Percentiles rank a stretch among this genome's conserved stretches.
Evolutionary conservation across 1,140 invertebrate genomes (phyloP).

Genomic region (Heliconius congener): DNA sequence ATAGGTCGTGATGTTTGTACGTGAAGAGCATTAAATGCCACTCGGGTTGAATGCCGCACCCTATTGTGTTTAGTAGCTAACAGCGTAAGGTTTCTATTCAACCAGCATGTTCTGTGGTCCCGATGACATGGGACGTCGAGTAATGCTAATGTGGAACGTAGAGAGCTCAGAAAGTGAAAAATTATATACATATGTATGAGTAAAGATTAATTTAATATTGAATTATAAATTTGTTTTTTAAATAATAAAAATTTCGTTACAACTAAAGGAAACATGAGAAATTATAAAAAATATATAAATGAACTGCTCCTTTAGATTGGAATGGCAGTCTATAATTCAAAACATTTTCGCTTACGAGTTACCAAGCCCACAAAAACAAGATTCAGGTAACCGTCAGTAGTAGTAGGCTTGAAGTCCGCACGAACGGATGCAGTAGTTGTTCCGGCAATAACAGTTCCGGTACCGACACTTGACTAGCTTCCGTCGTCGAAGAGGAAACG

Average conservation of each 20-base stretch:
- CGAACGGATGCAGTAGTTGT: constrained; percentile 70
- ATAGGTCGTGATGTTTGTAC: constrained; percentile 52
- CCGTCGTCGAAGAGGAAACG: constrained; percentile 66
- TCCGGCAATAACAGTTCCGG: constrained; percentile 76
- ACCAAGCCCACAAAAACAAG: constrained; percentile 18
- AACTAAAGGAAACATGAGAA: too few species aligned
- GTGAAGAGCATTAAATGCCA: constrained; percentile 46
- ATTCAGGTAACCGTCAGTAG: constrained; percentile 44
- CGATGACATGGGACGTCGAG: background rate
- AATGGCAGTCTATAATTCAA: background rate
- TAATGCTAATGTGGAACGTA: background rate
- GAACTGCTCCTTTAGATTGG: background rate
- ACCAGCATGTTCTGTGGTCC: background rate
- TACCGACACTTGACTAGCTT: constrained; percentile 69
- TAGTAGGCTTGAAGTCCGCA: constrained; percentile 70
- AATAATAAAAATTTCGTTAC: too few species aligned
- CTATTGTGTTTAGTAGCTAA: background rate
- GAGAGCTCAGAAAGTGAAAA: background rate
- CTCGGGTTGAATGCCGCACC: constrained; percentile 22
- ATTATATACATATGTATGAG: background rate
- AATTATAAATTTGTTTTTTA: background rate
- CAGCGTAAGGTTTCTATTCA: background rate
- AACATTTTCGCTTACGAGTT: background rate
- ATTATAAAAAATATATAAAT: background rate
- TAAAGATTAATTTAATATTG: background rate